Evolutionary conservation across 1,140 invertebrate species (phyloP).

Genomic region (Drosophila tani): DNA sequence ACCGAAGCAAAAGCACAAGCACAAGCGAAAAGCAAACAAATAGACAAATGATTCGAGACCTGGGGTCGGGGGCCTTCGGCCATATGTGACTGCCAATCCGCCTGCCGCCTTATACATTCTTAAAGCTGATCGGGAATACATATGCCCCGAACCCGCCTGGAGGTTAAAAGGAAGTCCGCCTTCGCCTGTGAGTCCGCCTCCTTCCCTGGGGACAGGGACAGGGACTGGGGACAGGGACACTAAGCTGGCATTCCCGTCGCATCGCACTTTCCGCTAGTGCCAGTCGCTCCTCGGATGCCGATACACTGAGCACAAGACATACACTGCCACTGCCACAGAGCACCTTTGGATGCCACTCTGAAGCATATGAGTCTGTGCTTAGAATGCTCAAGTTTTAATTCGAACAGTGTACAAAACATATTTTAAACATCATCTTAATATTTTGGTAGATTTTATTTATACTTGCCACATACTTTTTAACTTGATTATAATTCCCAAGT

Average conservation of each 20-base stretch:
- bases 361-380: not conserved
- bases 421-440: too few relatives aligned
- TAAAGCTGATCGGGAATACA: conserved; percentile 51
- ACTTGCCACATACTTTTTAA: too few relatives aligned
- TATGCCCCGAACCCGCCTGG: conserved; percentile 1
- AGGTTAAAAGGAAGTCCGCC: conserved; percentile 8
- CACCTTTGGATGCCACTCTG: not conserved
- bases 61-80: not conserved
- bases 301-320: not conserved
- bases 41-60: conserved; percentile 64
- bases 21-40: conserved; percentile 43
- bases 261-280: conserved; percentile 12
- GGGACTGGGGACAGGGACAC: conserved; percentile 17
- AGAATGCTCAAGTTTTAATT: not conserved
- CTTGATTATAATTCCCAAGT: too few relatives aligned
- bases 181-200: not conserved
- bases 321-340: too few relatives aligned
- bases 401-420: too few relatives aligned
- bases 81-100: conserved; percentile 60
- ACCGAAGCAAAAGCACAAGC: conserved; percentile 13
- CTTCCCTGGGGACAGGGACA: not conserved
- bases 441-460: too few relatives aligned
- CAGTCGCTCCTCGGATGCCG: not conserved
- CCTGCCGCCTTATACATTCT: conserved; percentile 17
- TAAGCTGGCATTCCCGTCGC: conserved; percentile 36